A percentile compares a stretch with the other conserved stretches of the same genome.
These are phyloP conservation scores for Speoplatyrhinus poulsoni DNA, from an alignment of 2,113 vertebrate species.

Conservation along the genomic window DNA sequence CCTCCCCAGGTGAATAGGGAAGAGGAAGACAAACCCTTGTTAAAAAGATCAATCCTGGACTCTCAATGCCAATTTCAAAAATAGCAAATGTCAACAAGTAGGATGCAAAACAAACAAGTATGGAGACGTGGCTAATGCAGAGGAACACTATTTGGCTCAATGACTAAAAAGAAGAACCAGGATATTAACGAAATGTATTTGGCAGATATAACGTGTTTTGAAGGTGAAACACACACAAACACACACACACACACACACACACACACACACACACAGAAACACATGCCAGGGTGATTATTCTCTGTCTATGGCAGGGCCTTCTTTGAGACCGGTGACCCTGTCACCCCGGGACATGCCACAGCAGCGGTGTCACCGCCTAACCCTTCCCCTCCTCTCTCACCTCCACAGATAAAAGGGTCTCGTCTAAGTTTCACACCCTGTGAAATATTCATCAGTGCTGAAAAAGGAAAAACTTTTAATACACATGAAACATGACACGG, in stretches of 20 bases:
- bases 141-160: not conserved
- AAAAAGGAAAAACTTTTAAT: conserved; percentile 79
- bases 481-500: conserved; percentile 74
- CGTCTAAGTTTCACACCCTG: conserved; percentile 70
- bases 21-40: no score
- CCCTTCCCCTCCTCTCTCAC: conserved; percentile 54
- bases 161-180: no score
- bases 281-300: not conserved
- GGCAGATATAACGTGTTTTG: no score
- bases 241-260: conserved; percentile 13
- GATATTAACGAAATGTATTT: no score
- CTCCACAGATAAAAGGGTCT: conserved; percentile 56
- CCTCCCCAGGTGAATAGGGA: no score
- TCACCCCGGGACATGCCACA: conserved; percentile 42
- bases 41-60: no score
- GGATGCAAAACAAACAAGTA: not conserved
- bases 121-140: not conserved
- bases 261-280: conserved; percentile 17
- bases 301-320: no score
- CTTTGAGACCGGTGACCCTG: conserved; percentile 38
- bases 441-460: conserved; percentile 78
- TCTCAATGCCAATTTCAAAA: no score
- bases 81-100: not conserved
- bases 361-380: conserved; percentile 42
- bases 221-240: not conserved